These are phyloP conservation scores for Helicoverpa assulta DNA, from an alignment of 2,888 invertebrate genomes.

Conservation along the genomic window DNA sequence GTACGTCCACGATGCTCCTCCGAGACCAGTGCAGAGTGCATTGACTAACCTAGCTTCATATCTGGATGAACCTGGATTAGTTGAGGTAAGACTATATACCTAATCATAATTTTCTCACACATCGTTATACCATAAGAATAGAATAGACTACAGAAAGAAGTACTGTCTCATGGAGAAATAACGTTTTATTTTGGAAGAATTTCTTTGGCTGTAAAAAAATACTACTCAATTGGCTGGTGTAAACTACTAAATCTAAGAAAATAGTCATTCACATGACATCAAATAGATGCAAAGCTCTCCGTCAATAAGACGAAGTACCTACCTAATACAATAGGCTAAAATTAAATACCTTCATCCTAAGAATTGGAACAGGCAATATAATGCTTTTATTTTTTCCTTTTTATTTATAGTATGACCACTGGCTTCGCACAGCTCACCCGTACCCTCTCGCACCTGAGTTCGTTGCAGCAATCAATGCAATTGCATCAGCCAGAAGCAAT, in stretches of 20 bases:
- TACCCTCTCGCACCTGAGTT: conserved; percentile 59
- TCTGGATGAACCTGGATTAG: conserved; percentile 75
- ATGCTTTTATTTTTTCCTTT: conserved; percentile 8
- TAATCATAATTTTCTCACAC: no score
- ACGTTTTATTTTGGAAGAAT: no score
- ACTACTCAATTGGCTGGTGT: neutral
- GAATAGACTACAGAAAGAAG: no score
- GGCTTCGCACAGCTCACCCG: conserved; percentile 76
- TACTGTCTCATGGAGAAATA: no score
- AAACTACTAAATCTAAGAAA: neutral
- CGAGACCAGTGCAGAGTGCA: conserved; percentile 79
- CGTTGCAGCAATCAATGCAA: conserved; percentile 71
- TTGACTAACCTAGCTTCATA: conserved; percentile 83
- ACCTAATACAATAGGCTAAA: no score
- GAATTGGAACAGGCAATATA: neutral
- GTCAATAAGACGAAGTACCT: no score
- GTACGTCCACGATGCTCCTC: conserved; percentile 82
- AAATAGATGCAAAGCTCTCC: no score
- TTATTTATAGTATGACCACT: conserved; percentile 77
- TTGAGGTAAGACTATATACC: conserved; percentile 71
- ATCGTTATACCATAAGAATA: no score
- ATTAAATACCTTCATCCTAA: neutral
- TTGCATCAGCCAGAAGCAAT: conserved; percentile 76
- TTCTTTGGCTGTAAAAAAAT: no score
- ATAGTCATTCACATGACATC: no score